Conservation (phyloP, 2,113 vertebrate species). For the Cisticola juncidis region DNA sequence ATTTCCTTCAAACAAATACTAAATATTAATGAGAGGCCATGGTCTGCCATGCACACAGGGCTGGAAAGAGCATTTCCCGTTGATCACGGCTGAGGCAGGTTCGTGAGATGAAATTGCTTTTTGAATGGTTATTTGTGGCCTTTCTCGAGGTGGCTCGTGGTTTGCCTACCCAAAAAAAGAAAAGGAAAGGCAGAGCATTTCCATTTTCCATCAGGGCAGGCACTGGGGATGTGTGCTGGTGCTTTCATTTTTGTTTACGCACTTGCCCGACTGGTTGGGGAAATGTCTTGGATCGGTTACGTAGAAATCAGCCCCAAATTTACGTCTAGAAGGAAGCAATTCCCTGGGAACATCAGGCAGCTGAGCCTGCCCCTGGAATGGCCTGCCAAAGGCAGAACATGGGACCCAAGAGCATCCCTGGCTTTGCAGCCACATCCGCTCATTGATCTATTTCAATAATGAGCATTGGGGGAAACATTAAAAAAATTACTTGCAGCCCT, state of each 20-base stretch:
- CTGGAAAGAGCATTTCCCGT: constrained; percentile 11
- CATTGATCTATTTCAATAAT: background rate
- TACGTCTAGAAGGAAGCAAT: background rate
- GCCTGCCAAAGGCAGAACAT: constrained; percentile 28
- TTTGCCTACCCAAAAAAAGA: background rate
- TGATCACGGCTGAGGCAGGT: background rate
- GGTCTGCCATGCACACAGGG: background rate
- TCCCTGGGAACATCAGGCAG: background rate
- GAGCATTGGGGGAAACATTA: background rate
- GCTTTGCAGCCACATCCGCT: constrained; percentile 9
- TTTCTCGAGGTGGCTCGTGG: background rate
- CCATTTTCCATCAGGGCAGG: background rate
- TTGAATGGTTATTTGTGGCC: background rate
- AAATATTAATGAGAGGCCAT: constrained; percentile 64
- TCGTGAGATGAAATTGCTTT: background rate
- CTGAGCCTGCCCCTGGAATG: background rate
- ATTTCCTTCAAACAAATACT: constrained; percentile 68
- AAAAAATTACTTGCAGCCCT: constrained; percentile 13
- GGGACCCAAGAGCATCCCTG: background rate
- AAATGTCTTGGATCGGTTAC: background rate
- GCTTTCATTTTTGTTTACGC: constrained; percentile 9
- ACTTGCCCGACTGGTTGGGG: background rate
- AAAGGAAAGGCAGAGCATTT: background rate
- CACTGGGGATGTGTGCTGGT: background rate
- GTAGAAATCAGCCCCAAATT: background rate